Conservation (phyloP, 1,140 invertebrate species). For the Trigoniulus corallinus region DNA sequence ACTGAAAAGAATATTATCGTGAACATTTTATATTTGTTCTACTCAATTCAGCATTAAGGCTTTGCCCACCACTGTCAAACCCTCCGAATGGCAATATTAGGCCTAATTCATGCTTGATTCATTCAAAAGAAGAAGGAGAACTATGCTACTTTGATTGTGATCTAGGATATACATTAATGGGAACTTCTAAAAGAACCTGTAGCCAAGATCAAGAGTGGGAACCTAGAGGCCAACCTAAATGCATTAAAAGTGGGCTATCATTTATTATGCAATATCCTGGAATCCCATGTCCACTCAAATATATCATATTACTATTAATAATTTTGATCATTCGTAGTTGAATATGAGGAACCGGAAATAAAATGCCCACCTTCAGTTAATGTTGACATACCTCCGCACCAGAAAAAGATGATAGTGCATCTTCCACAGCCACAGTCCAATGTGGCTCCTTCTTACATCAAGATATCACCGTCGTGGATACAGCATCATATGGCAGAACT, state of each 20-base stretch:
- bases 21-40: too few relatives aligned
- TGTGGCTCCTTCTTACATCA: background rate
- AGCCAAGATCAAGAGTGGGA: background rate
- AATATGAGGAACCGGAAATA: background rate
- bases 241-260: background rate
- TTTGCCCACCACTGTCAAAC: background rate
- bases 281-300: too few relatives aligned
- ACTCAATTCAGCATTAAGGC: background rate
- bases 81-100: background rate
- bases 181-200: background rate
- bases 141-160: background rate
- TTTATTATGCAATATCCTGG: too few relatives aligned
- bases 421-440: background rate
- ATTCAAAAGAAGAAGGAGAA: background rate
- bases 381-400: background rate
- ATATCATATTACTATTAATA: too few relatives aligned
- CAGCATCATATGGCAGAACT: background rate
- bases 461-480: background rate
- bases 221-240: background rate
- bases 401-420: background rate
- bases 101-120: background rate
- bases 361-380: background rate
- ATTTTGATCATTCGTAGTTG: too few relatives aligned
- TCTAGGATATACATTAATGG: background rate
- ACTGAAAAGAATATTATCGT: too few relatives aligned